Conservation (phyloP, 2,113 vertebrate genomes). For the Enhydra lutris region DNA sequence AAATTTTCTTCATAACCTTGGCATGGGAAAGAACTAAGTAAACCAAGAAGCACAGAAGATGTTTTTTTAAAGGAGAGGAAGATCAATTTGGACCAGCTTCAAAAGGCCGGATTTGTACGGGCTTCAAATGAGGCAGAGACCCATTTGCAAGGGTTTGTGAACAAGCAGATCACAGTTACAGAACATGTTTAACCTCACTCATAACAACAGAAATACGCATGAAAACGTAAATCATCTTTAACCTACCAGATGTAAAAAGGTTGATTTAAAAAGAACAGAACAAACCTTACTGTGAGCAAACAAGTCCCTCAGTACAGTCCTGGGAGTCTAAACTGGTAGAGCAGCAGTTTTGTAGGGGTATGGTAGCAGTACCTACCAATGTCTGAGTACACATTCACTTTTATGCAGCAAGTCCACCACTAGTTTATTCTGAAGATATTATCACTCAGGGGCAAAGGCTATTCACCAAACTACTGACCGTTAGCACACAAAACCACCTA, state of each 20-base stretch:
- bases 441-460: neutral
- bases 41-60: neutral
- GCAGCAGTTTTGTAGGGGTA: neutral
- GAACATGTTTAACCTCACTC: conserved; percentile 21
- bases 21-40: neutral
- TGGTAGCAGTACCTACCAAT: neutral
- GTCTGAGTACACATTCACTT: neutral
- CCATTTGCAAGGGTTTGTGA: conserved; percentile 25
- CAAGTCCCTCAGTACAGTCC: neutral
- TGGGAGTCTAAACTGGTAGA: neutral
- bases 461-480: neutral
- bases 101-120: neutral
- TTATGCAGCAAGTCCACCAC: neutral
- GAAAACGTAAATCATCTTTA: conserved; percentile 31
- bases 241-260: neutral
- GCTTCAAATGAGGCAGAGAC: conserved; percentile 20
- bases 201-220: conserved; percentile 27
- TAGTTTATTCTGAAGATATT: conserved; percentile 14
- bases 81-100: neutral
- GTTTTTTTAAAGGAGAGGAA: neutral
- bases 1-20: neutral
- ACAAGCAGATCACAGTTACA: neutral
- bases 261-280: conserved; percentile 1
- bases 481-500: neutral
- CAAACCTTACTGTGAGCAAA: neutral